Conservation (phyloP, 2,113 vertebrate genomes). For the Oncorhynchus keta region DNA sequence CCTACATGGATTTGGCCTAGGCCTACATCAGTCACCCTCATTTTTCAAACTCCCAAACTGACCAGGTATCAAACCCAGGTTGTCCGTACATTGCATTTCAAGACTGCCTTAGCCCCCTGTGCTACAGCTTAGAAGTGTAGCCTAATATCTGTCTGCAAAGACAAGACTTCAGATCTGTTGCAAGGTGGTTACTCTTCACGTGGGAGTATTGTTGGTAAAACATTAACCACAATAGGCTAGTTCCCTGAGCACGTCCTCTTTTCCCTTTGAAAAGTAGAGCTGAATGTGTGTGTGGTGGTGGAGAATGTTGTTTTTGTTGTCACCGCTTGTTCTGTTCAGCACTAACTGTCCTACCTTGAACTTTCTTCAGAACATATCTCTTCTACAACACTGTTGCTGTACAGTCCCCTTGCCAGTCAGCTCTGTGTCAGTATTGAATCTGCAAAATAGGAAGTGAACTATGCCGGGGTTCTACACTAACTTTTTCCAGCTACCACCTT, state of each 20-base stretch:
- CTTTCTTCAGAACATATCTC: background rate
- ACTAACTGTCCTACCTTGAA: constrained; percentile 22
- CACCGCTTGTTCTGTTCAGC: constrained; percentile 14
- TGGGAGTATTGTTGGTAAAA: background rate
- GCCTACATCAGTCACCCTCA: no score
- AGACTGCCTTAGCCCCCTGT: background rate
- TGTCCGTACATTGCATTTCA: background rate
- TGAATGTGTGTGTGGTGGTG: constrained; percentile 5
- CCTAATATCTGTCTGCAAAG: background rate
- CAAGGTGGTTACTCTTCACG: background rate
- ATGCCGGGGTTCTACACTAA: no score
- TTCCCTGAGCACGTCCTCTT: no score
- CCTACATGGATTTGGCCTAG: no score
- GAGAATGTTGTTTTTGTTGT: background rate
- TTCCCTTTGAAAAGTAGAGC: background rate
- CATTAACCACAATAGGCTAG: background rate
- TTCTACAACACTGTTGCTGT: no score
- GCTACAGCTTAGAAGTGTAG: background rate
- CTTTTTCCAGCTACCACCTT: no score
- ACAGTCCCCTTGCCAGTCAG: no score
- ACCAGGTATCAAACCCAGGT: background rate
- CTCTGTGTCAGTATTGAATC: no score
- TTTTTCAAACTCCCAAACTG: no score
- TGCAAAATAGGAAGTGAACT: no score
- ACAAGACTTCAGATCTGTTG: background rate